Evolutionary conservation across 2,888 invertebrate species (phyloP).

Genomic region (Hypomecis atomaria): DNA sequence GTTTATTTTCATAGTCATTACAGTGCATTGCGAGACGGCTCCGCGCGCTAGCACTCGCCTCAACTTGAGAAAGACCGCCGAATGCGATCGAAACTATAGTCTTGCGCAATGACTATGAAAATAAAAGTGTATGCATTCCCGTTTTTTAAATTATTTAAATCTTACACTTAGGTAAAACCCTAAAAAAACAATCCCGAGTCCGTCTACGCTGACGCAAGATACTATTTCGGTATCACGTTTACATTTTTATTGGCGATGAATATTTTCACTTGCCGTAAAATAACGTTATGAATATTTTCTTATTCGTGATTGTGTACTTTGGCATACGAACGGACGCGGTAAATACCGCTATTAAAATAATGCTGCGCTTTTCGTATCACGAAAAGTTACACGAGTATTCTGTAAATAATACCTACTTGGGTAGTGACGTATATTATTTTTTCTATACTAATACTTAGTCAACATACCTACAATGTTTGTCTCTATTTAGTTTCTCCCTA

Average conservation of each 20-base stretch:
- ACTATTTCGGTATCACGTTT: conserved; percentile 36
- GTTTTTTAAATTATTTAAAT: background rate
- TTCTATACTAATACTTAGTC: background rate
- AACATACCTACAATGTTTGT: too few species aligned
- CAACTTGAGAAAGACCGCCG: too few species aligned
- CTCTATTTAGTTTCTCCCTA: too few species aligned
- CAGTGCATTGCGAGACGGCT: too few species aligned
- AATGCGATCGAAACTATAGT: too few species aligned
- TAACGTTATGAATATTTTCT: conserved; percentile 35
- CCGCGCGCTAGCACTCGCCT: too few species aligned
- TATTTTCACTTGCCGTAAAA: conserved; percentile 38
- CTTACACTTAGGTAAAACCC: background rate
- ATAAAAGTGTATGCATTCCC: background rate
- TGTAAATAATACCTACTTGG: background rate
- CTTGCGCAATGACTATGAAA: background rate
- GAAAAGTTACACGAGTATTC: background rate
- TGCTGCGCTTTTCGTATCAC: background rate
- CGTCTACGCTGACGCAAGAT: conserved; percentile 35
- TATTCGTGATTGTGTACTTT: conserved; percentile 34
- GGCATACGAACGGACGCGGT: conserved; percentile 26
- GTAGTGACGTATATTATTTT: background rate
- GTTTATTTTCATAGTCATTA: too few species aligned
- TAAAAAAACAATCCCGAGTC: conserved; percentile 4
- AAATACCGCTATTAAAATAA: conserved; percentile 16
- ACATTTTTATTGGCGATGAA: conserved; percentile 44